These are phyloP conservation scores for Protonemura montana DNA, from an alignment of 2,888 invertebrate genomes.

Conservation along the genomic window DNA sequence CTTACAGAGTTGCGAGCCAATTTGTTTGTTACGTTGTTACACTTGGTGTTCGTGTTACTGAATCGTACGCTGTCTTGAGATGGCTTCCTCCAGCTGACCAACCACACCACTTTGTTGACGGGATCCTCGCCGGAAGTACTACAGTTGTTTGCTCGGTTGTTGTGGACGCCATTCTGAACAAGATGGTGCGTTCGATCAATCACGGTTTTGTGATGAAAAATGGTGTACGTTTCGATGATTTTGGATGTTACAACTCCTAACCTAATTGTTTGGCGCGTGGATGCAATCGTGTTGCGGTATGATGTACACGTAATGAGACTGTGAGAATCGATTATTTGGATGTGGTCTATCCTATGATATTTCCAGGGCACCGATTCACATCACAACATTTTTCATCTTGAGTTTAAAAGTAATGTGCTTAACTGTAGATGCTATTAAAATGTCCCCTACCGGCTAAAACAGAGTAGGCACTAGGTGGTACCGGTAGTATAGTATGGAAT, in stretches of 20 bases:
- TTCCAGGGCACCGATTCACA: no score
- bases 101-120: slow-evolving; percentile 35
- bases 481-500: no score
- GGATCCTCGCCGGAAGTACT: background rate
- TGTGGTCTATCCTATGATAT: no score
- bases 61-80: slow-evolving; percentile 35
- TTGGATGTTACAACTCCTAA: background rate
- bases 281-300: no score
- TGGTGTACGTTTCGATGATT: background rate
- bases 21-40: slow-evolving; percentile 8
- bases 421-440: no score
- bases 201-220: background rate
- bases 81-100: slow-evolving; percentile 42
- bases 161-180: slow-evolving; percentile 35
- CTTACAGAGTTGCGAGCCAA: background rate
- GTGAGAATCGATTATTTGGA: no score
- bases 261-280: no score
- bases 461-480: no score
- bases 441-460: no score
- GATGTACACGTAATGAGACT: no score
- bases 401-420: no score
- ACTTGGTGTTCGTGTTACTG: background rate
- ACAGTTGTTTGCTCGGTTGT: background rate
- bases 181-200: background rate
- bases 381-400: no score